Base-by-base conservation (phyloP, 2,113 vertebrate species). In the Marmota flaviventris region DNA sequence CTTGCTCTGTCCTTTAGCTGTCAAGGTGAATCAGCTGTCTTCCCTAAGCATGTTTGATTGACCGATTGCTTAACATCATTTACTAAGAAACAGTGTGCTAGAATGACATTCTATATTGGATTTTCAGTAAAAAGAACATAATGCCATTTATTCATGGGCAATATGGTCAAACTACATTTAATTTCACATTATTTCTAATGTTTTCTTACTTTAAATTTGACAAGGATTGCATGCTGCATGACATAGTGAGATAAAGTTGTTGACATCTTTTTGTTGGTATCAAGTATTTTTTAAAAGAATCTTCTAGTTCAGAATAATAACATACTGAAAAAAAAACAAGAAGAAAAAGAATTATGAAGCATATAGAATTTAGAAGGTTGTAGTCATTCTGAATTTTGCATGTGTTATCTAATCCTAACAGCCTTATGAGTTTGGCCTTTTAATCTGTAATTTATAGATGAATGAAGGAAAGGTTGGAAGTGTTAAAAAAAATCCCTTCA, bases 91-190 rank as follows among this genome's bases (percentile, higher is more conserved):
- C 17, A 63, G 61, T 61, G 9, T 85, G 53, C 37, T 53, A 32
- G 61, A 96, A 89, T 63, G 17, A 37, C 82, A 77, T 87, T 87
- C 32, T 77, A 0, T 34, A 85, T 73, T 93, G 53, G 78, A 73
- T 48, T 88, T 94, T 95, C 10, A 22, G 32, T 56, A 32, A 37
- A 91, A 82, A 89, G 77, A 34, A 79, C 8, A 65, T 39, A 82
- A 37, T 89, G 29, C 22, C 92, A 42, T 92, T 70, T 91, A 73
- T 77, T 91, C 29, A 77, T 65, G 56, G 73, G 53, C 8, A 94
- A 69, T 34, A 85, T 76, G 45, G 8, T 24, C 56, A 84, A 96
- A 73, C 27, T 75, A 13, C 84, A 95, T 93, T 95, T 96, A 92
- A 85, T 86, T 79, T 96, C 39, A 83, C 39, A 61, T 85, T 63